Evolutionary conservation across 2,797 vertebrate species (phyloP), one percentile per base, ranked within the genome.

Genomic region (Linurgus olivaceus): DNA sequence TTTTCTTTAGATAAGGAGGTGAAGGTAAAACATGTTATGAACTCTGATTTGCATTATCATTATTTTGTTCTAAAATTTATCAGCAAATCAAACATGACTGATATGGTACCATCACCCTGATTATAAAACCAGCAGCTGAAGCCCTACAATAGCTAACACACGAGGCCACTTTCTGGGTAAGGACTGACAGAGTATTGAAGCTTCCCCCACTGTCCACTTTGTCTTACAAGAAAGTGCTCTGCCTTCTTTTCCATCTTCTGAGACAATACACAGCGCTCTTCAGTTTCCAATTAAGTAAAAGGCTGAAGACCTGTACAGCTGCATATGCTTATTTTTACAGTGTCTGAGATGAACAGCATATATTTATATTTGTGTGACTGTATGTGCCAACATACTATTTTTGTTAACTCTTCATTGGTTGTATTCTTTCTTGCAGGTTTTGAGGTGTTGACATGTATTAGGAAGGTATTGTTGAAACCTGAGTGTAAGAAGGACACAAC

Each of bases 281-380:
- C 72, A 65, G 38, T 68, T 91, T 92, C 68, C 86, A 95, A 14
- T 65, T 74, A 92, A 82, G 31, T n/a, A 51, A 89, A 95, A 29
- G 38, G 26, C 66, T 91, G 79, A 91, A 90, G 62, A 91, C 66
- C 50, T 55, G 21, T 47, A 72, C 77, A 96, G 88, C 79, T 95
- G 76, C 62, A 51, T 55, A 83, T 10, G 8, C 54, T 88, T 93
- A 90, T 90, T 92, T 89, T 83, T 55, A 77, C 8, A 45, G 68
- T 44, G 72, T 66, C 75, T 66, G 44, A 93, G 57, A 74, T 33
- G 61, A 83, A n/a, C 21, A 90, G 40, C 25, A 55, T 51, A 24
- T 73, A 94, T 88, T 91, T 91, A 68, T 40, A 65, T 72, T 80
- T 83, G 65, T 33, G 48, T 14, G 47, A 73, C 3, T 6, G 61